phyloP scores from a whole-genome alignment of 2,888 invertebrate species.

The Caenorhabditis virilis region DNA sequence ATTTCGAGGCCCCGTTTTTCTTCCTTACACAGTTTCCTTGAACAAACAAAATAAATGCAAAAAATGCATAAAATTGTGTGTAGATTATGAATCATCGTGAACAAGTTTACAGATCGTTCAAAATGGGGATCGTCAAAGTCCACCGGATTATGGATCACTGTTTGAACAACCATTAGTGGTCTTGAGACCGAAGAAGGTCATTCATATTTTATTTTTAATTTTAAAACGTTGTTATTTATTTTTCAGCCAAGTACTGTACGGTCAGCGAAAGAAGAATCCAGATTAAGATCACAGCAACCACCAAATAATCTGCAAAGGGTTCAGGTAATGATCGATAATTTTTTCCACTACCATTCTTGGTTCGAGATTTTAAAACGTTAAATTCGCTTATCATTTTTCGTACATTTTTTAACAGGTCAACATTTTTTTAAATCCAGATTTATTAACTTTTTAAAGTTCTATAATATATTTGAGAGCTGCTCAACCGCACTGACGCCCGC shows the following conservation, averaged over 20 bases:
- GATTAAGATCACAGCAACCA: conserved; percentile 47
- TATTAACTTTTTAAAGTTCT: too few species aligned
- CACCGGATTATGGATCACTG: conserved; percentile 32
- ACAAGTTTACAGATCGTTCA: conserved; percentile 32
- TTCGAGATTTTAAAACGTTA: too few species aligned
- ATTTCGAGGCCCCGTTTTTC: neutral
- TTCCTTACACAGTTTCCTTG: neutral
- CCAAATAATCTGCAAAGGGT: conserved; percentile 44
- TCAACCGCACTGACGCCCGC: too few species aligned
- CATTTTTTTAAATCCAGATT: too few species aligned
- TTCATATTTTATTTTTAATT: neutral
- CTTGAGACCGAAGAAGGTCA: conserved; percentile 25
- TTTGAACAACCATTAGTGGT: conserved; percentile 37
- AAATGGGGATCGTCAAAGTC: conserved; percentile 29
- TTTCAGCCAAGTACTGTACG: conserved; percentile 49
- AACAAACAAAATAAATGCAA: too few species aligned
- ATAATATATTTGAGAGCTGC: too few species aligned
- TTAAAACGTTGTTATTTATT: neutral
- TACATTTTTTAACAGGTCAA: too few species aligned
- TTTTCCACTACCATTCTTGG: too few species aligned
- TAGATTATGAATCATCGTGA: neutral
- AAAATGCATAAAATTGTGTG: conserved; percentile 1
- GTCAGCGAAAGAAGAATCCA: conserved; percentile 53
- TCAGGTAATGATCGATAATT: too few species aligned
- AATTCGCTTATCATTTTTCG: too few species aligned